Conservation (phyloP, 2,888 invertebrate species). For the Metacarcinus magister region DNA sequence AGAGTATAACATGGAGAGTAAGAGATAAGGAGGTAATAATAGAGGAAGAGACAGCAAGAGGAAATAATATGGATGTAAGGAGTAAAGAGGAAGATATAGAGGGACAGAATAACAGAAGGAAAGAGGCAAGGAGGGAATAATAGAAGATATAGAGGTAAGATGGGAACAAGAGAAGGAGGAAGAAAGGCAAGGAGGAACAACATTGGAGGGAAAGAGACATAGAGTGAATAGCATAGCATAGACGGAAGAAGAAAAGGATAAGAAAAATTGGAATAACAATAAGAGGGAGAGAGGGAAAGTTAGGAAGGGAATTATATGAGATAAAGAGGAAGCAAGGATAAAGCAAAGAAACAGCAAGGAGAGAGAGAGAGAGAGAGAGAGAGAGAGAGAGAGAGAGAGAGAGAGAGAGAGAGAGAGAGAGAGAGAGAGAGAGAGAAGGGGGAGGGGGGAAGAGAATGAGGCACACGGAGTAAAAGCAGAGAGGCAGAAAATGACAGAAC, state of each 20-base stretch:
- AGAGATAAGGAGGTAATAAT: not conserved
- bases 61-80: too few species aligned
- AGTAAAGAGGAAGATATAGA: not conserved
- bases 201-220: not conserved
- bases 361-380: not conserved
- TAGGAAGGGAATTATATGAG: not conserved
- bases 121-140: not conserved
- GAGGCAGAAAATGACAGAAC: not conserved
- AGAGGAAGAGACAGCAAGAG: not conserved
- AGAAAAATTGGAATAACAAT: too few species aligned
- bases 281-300: too few species aligned
- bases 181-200: not conserved
- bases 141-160: not conserved
- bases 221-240: not conserved
- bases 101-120: conserved; percentile 26
- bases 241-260: not conserved
- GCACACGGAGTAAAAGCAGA: not conserved
- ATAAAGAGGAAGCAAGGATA: not conserved
- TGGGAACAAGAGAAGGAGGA: not conserved
- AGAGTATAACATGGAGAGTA: not conserved
- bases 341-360: too few species aligned
- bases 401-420: conserved; percentile 26
- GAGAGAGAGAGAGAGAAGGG: not conserved
- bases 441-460: not conserved
- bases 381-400: conserved; percentile 26